Evolutionary conservation across 2,113 vertebrate species (phyloP), one percentile per base, ranked within the genome.

Genomic region (Todiramphus saurophagus): DNA sequence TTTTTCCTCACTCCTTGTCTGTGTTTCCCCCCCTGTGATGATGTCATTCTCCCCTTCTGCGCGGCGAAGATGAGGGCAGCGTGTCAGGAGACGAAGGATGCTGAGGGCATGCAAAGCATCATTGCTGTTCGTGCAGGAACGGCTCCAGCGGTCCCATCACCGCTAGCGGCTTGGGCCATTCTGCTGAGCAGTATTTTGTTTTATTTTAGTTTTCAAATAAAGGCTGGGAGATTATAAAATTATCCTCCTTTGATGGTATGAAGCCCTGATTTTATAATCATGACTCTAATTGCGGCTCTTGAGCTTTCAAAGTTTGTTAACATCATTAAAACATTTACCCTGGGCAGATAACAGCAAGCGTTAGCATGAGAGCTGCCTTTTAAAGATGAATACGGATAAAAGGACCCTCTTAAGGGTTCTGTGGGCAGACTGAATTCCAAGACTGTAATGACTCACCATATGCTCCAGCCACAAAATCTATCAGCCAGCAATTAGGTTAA

Each of bases 401-500:
- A 78, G 85, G 95, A 92, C 95, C 82, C 77, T 70, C 92, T 93
- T 92, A 94, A 90, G 95, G 90, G 76, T 96, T 97, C 97, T 80
- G 68, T 97, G 96, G 68, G 27, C 62, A 75, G 96, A 96, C 97
- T 92, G 95, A 90, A 95, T 97, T 97, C 92, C 93, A 39, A 24
- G 91, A 64, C 96, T 63, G 93, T 97, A 97, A 97, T 97, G 97
- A 97, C 95, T 97, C 87, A 70, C 98, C 97, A 97, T 97, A 97
- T 98, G 98, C 84, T 98, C 58, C 91, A 96, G 94, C 96, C 87
- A 60, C 12, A 13, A 93, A 91, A 97, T 98, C 97, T 88, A 97
- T 98, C 97, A 98, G 96, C 91, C 91, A 64, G 96, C 97, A 98
- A 98, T 98, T 98, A 98, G 97, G 97, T 97, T 98, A 98, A 98